phyloP scores from a whole-genome alignment of 2,797 vertebrate genomes.

The Nyctalus aviator region DNA sequence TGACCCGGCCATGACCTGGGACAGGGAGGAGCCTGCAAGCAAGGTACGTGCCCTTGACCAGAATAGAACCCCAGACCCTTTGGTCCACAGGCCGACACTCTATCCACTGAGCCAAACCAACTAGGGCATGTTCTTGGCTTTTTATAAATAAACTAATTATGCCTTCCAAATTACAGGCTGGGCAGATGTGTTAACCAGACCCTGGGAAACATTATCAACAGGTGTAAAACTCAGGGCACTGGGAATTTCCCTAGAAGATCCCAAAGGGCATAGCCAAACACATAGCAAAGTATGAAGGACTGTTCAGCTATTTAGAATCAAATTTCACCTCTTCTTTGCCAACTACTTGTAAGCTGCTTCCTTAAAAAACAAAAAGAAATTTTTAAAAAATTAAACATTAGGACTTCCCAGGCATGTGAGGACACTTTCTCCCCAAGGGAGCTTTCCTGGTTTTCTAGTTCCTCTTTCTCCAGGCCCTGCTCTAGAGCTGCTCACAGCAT shows the following conservation, averaged over 20 bases:
- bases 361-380: not conserved
- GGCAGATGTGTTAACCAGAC: not conserved
- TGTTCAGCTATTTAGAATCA: not conserved
- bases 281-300: not conserved
- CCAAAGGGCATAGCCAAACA: not conserved
- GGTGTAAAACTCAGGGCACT: not conserved
- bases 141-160: slow-evolving; percentile 40
- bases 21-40: too few relatives aligned
- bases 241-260: not conserved
- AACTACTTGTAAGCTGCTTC: not conserved
- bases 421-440: not conserved
- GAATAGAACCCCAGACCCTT: too few relatives aligned
- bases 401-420: not conserved
- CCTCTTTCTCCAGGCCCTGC: not conserved
- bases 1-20: too few relatives aligned
- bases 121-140: not conserved
- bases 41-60: too few relatives aligned
- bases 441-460: not conserved
- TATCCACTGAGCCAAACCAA: too few relatives aligned
- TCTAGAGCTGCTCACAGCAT: not conserved
- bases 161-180: slow-evolving; percentile 51
- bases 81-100: too few relatives aligned
- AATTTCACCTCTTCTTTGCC: not conserved
- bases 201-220: not conserved
- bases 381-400: not conserved